Evolutionary conservation across 2,113 vertebrate species (phyloP), one percentile per base, ranked within the genome.

Genomic region (Pteronura brasiliensis): DNA sequence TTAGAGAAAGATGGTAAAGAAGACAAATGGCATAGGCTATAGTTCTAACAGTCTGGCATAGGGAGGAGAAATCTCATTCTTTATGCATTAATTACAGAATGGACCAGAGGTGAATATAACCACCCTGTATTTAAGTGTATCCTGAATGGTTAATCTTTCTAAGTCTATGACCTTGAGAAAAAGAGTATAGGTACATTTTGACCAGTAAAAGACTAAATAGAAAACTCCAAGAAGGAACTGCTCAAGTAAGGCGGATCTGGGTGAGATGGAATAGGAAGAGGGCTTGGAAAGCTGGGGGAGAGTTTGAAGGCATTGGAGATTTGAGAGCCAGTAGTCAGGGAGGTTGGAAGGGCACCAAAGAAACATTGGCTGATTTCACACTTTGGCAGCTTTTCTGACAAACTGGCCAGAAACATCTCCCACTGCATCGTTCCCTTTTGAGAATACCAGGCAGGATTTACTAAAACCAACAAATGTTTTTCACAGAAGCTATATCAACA

Each of bases 341-440:
- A 96, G 31, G 87, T 90, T 98, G 97, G 98, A 98, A 97, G 98
- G 98, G 74, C 97, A 97, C 88, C 96, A 98, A 95, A 96, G 67
- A 97, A 97, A 90, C 44, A 69, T 97, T 97, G 94, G 69, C 93
- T 97, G 39, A 97, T 94, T 97, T 97, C 80, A 96, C 84, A 96
- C 39, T 90, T 97, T 97, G 98, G 98, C 96, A 96, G 87, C 27
- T 80, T 88, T 91, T 96, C 94, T 97, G 61, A 96, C 55, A 95
- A 95, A 96, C 82, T 96, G 2, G 89, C 92, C 97, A 96, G 90
- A 80, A 95, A 83, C 42, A 80, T 95, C 90, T 96, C 72, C 44
- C 72, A 92, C 55, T 95, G 88, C 76, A 97, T 87, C 81, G 63
- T 93, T 87, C 63, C 67, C 69, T 97, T 97, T 97, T 92, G 93